Conservation (phyloP, 1,140 invertebrate species). For the Apis laboriosa region DNA sequence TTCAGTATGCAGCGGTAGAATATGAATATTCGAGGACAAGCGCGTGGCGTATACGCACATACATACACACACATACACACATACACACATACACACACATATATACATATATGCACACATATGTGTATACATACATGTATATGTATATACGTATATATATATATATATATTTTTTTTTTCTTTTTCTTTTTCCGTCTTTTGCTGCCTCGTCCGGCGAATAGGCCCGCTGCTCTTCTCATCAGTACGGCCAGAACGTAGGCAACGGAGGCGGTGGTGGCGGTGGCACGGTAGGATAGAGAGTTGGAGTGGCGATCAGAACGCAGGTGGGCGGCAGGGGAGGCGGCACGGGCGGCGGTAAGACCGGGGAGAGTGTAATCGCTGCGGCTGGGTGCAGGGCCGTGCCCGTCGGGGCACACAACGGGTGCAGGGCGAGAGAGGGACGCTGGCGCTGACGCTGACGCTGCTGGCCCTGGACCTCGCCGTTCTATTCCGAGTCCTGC, state of each 20-base stretch:
- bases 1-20: neutral
- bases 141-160: too few species aligned
- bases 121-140: too few species aligned
- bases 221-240: constrained; percentile 56
- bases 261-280: constrained; percentile 77
- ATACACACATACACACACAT: too few species aligned
- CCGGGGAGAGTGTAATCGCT: constrained; percentile 78
- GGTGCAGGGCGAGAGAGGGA: constrained; percentile 78
- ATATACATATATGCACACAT: too few species aligned
- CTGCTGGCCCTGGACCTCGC: constrained; percentile 80
- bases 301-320: constrained; percentile 77
- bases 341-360: constrained; percentile 72
- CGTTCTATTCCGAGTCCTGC: constrained; percentile 81
- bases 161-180: too few species aligned
- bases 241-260: constrained; percentile 79
- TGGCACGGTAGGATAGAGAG: constrained; percentile 73
- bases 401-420: constrained; percentile 75
- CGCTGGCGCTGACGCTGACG: constrained; percentile 75
- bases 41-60: too few species aligned
- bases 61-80: too few species aligned
- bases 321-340: constrained; percentile 75
- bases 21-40: constrained; percentile 2
- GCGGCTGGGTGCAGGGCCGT: constrained; percentile 76
- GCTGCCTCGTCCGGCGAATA: constrained; percentile 7
- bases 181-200: neutral